Evolutionary conservation across 2,113 vertebrate genomes (phyloP).

Genomic region (Phodopus roborovskii): DNA sequence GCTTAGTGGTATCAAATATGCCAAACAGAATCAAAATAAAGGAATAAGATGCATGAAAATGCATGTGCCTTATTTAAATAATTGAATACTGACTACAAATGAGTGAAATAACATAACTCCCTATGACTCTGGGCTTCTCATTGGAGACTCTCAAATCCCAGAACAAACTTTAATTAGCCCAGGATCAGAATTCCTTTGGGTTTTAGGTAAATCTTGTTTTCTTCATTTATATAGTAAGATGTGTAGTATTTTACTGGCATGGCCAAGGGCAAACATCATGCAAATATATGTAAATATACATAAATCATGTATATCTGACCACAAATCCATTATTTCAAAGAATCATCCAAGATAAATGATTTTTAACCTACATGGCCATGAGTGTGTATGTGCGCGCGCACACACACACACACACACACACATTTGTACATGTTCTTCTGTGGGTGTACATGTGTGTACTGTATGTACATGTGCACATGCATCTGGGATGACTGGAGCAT

Average conservation of each 20-base stretch:
- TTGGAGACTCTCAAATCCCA: conserved; percentile 69
- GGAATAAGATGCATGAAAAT: conserved; percentile 30
- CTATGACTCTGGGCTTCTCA: conserved; percentile 52
- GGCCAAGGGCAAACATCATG: conserved; percentile 32
- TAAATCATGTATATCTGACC: background rate
- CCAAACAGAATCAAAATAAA: conserved; percentile 24
- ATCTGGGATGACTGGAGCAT: background rate
- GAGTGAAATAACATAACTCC: conserved; percentile 57
- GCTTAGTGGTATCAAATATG: background rate
- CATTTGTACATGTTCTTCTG: background rate
- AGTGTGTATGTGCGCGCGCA: background rate
- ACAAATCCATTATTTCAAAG: conserved; percentile 1
- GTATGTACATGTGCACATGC: background rate
- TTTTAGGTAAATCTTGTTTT: conserved; percentile 56
- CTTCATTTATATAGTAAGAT: conserved; percentile 60
- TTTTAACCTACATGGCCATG: background rate
- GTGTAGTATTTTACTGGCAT: background rate
- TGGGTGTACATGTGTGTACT: background rate
- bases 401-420: background rate
- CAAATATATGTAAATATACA: conserved; percentile 52
- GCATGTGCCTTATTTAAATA: conserved; percentile 51
- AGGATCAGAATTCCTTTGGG: conserved; percentile 65
- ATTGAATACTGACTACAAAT: conserved; percentile 57
- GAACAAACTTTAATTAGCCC: conserved; percentile 74
- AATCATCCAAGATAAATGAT: background rate